Evolutionary conservation across 2,797 vertebrate species (phyloP).

Genomic region (Leuciscus waleckii): DNA sequence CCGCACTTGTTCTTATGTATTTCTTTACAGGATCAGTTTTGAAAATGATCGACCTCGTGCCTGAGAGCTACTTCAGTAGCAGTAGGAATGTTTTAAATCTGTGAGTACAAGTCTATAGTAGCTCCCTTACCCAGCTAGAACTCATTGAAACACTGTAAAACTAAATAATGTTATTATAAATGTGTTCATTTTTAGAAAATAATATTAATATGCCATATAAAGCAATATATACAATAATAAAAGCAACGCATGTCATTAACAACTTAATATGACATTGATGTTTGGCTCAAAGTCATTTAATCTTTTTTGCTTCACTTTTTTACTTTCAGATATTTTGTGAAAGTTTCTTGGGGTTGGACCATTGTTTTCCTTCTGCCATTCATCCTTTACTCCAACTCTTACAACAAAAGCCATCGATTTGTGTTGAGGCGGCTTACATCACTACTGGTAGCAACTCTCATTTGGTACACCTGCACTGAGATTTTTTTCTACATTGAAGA

Average conservation of each 20-base stretch:
- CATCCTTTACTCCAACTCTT: slow-evolving; percentile 83
- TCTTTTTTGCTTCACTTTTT: slow-evolving; percentile 21
- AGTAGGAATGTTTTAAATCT: slow-evolving; percentile 88
- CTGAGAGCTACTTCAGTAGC: slow-evolving; percentile 85
- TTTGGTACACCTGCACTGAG: slow-evolving; percentile 87
- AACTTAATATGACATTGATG: slow-evolving; percentile 6
- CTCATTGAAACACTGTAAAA: not conserved
- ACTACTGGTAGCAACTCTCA: slow-evolving; percentile 83
- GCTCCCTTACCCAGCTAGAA: slow-evolving; percentile 2
- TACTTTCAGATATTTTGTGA: slow-evolving; percentile 90
- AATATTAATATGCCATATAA: not conserved
- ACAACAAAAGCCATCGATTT: slow-evolving; percentile 65
- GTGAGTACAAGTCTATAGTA: slow-evolving; percentile 76
- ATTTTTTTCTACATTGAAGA: slow-evolving; percentile 87
- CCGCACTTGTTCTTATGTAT: slow-evolving; percentile 76
- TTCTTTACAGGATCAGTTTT: slow-evolving; percentile 82
- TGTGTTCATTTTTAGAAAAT: not conserved
- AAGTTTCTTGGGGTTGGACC: slow-evolving; percentile 95
- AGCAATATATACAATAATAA: not conserved
- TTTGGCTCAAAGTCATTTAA: not conserved
- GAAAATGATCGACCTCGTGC: slow-evolving; percentile 80
- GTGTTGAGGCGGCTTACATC: slow-evolving; percentile 79
- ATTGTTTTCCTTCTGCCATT: slow-evolving; percentile 90
- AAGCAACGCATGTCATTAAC: slow-evolving; percentile 15
- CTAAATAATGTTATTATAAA: not conserved